Percentiles rank a stretch among this genome's conserved stretches.
Conservation (phyloP, 2,797 vertebrate species). For the Odontamblyopus rebecca region DNA sequence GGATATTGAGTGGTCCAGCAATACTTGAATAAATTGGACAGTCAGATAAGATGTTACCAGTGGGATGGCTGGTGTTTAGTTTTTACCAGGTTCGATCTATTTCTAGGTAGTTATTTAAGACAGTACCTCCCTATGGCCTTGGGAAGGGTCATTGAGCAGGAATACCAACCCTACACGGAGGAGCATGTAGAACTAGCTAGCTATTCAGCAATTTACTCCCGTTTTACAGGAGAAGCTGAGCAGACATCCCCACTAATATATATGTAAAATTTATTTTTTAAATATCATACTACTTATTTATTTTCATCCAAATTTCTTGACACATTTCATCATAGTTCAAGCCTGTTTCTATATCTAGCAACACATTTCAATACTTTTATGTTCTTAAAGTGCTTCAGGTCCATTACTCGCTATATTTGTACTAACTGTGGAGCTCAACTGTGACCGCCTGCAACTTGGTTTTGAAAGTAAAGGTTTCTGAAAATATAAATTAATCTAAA, state of each 20-base stretch:
- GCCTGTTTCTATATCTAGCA: conserved; percentile 24
- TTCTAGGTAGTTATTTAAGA: conserved; percentile 71
- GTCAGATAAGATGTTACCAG: conserved; percentile 49
- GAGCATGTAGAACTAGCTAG: conserved; percentile 74
- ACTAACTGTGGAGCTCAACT: conserved; percentile 4
- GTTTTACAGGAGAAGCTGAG: conserved; percentile 82
- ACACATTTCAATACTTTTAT: conserved; percentile 23
- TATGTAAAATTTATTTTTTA: conserved; percentile 75
- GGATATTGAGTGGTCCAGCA: conserved; percentile 47
- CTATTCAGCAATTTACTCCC: conserved; percentile 76
- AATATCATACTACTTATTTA: conserved; percentile 77
- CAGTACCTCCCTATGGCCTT: conserved; percentile 59
- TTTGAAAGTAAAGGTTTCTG: no score
- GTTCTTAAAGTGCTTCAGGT: conserved; percentile 49
- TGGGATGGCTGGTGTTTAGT: conserved; percentile 59
- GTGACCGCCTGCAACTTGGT: no score
- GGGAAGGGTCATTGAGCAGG: conserved; percentile 57
- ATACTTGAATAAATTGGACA: conserved; percentile 67
- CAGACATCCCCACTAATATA: conserved; percentile 80
- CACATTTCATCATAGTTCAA: conserved; percentile 47
- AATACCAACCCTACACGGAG: conserved; percentile 65
- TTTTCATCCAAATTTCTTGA: conserved; percentile 70
- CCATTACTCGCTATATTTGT: conserved; percentile 24
- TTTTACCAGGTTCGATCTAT: conserved; percentile 55
- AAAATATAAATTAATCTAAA: no score